phyloP scores from a whole-genome alignment of 2,888 invertebrate genomes.

The Monochamus alternatus region DNA sequence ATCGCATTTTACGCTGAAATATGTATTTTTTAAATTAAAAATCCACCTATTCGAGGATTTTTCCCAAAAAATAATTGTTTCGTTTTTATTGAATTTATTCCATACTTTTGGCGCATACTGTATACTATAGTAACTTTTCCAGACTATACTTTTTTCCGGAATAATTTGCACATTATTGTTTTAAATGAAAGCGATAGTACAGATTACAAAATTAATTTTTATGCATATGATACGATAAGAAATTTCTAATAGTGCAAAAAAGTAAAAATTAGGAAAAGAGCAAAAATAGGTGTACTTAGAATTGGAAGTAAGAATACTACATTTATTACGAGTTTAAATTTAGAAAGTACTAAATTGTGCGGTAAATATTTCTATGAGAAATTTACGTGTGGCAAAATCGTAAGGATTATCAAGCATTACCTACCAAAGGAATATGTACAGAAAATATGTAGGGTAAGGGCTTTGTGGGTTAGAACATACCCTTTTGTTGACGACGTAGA shows the following conservation, averaged over 20 bases:
- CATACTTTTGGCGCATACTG: too few relatives aligned
- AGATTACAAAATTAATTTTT: too few relatives aligned
- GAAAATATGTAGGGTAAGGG: conserved; percentile 26
- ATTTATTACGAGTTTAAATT: conserved; percentile 14
- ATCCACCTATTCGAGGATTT: too few relatives aligned
- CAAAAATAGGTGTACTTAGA: conserved; percentile 2
- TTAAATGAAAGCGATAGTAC: too few relatives aligned
- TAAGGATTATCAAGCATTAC: not conserved
- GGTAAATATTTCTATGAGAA: conserved; percentile 11
- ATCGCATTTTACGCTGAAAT: too few relatives aligned
- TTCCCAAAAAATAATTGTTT: too few relatives aligned
- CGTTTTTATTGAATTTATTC: too few relatives aligned
- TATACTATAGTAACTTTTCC: too few relatives aligned
- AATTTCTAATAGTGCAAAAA: not conserved
- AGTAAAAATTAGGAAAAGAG: not conserved
- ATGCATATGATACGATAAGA: not conserved
- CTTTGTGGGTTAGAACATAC: conserved; percentile 15
- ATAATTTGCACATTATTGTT: too few relatives aligned
- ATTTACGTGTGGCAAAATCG: not conserved
- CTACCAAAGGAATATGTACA: not conserved
- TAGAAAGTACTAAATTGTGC: not conserved
- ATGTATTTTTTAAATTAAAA: too few relatives aligned
- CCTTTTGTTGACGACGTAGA: conserved; percentile 36
- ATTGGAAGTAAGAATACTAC: not conserved
- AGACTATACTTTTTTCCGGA: too few relatives aligned